Conservation (phyloP, 2,888 invertebrate species). For the Tetropium fuscum region DNA sequence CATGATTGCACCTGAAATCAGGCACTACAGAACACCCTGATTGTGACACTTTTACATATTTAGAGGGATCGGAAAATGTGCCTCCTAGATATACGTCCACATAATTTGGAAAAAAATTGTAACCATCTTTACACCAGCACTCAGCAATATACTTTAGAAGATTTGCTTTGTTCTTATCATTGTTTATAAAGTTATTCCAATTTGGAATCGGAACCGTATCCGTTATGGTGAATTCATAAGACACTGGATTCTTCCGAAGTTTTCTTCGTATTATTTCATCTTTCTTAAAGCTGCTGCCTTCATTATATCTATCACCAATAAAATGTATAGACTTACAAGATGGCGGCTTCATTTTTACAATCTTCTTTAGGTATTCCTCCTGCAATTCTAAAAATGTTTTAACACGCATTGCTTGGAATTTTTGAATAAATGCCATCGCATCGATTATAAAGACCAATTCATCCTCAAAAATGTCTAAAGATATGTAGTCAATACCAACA, state of each 20-base stretch:
- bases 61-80: too few relatives aligned
- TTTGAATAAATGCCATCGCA: background rate
- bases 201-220: background rate
- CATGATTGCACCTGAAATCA: too few relatives aligned
- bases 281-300: background rate
- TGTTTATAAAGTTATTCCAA: background rate
- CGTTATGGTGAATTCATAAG: background rate
- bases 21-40: too few relatives aligned
- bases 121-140: background rate
- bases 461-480: background rate
- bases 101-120: background rate
- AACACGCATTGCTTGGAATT: background rate
- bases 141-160: background rate
- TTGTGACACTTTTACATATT: too few relatives aligned
- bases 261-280: background rate
- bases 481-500: background rate
- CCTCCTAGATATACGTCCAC: background rate
- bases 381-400: background rate
- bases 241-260: background rate
- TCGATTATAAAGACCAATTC: background rate
- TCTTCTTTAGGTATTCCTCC: background rate
- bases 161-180: background rate
- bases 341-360: background rate
- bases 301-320: background rate
- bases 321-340: background rate